Conservation (phyloP, 2,888 invertebrate species). For the Apamea crenata region DNA sequence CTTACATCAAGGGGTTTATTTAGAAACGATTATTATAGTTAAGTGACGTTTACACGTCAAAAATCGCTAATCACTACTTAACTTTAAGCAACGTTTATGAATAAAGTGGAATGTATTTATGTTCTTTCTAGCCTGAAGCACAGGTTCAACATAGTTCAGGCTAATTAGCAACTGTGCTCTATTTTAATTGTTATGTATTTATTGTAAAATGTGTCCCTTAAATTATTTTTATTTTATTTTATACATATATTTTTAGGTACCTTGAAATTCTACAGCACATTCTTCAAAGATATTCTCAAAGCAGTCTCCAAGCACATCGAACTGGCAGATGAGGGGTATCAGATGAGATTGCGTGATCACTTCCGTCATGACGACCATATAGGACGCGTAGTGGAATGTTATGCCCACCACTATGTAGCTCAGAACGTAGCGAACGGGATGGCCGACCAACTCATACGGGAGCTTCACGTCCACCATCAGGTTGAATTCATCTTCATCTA, state of each 20-base stretch:
- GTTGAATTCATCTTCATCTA: slow-evolving; percentile 83
- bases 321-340: slow-evolving; percentile 81
- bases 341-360: slow-evolving; percentile 81
- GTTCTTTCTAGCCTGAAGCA: too few relatives aligned
- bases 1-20: too few relatives aligned
- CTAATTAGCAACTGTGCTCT: too few relatives aligned
- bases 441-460: slow-evolving; percentile 74
- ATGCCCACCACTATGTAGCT: slow-evolving; percentile 72
- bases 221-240: background rate
- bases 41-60: too few relatives aligned
- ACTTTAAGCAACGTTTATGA: too few relatives aligned
- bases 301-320: slow-evolving; percentile 79
- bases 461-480: slow-evolving; percentile 75
- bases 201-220: too few relatives aligned
- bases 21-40: too few relatives aligned
- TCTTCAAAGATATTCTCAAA: slow-evolving; percentile 80
- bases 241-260: background rate
- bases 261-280: slow-evolving; percentile 69
- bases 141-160: too few relatives aligned
- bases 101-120: too few relatives aligned
- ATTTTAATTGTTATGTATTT: too few relatives aligned
- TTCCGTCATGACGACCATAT: slow-evolving; percentile 81
- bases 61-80: too few relatives aligned
- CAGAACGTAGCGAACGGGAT: slow-evolving; percentile 69
- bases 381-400: slow-evolving; percentile 76